These are phyloP conservation scores for Drosophila athabasca DNA, from an alignment of 1,140 invertebrate genomes.

Conservation along the genomic window DNA sequence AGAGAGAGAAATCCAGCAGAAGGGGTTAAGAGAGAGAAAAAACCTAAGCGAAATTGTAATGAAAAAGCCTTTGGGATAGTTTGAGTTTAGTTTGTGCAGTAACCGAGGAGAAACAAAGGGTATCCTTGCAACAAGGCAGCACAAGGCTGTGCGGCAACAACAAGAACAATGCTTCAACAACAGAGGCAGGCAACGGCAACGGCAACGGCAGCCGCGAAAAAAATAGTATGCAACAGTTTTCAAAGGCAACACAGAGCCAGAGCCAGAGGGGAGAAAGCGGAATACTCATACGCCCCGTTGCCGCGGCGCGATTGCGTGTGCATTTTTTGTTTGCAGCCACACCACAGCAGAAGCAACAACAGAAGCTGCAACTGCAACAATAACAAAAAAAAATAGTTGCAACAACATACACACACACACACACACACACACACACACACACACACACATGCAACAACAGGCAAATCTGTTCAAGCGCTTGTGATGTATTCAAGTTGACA, in stretches of 20 bases:
- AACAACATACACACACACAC: background rate
- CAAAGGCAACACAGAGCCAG: constrained; percentile 38
- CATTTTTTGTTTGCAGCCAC: constrained; percentile 63
- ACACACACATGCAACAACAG: constrained; percentile 47
- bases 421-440: background rate
- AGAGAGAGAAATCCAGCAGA: constrained; percentile 8
- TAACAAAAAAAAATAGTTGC: constrained; percentile 1
- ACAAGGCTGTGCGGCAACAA: constrained; percentile 15
- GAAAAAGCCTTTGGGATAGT: constrained; percentile 79
- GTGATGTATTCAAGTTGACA: constrained; percentile 82
- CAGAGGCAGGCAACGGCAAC: constrained; percentile 21
- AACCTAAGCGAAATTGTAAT: constrained; percentile 62
- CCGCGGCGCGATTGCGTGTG: constrained; percentile 71
- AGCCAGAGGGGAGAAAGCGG: constrained; percentile 13
- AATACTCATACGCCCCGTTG: constrained; percentile 71
- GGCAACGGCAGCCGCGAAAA: constrained; percentile 14
- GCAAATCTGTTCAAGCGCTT: constrained; percentile 78
- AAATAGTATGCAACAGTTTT: constrained; percentile 75
- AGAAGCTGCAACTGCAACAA: constrained; percentile 12
- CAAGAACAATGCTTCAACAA: constrained; percentile 35
- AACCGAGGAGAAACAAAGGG: constrained; percentile 61
- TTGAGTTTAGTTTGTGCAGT: constrained; percentile 57
- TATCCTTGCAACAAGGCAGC: constrained; percentile 21
- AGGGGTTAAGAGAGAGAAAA: constrained; percentile 3
- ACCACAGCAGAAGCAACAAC: constrained; percentile 49